These are phyloP conservation scores for Rousettus madagascariensis DNA, from an alignment of 2,797 vertebrate species.

Conservation along the genomic window DNA sequence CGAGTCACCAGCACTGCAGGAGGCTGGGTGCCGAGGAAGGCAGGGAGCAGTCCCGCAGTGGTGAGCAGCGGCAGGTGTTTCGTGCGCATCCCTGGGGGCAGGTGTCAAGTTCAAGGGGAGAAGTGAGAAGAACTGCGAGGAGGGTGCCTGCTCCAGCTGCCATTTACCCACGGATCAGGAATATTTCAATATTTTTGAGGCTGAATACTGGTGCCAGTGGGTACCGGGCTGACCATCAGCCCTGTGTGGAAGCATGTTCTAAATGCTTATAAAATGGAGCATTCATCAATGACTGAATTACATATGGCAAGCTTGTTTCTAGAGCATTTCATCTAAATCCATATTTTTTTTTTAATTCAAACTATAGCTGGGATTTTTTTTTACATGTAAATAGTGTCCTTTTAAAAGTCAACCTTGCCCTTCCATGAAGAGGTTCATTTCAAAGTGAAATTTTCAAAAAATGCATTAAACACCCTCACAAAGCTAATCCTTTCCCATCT, in stretches of 20 bases:
- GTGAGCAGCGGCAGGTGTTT: background rate
- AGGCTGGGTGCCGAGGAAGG: background rate
- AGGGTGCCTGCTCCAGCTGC: background rate
- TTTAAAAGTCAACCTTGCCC: constrained; percentile 36
- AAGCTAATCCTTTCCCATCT: constrained; percentile 50
- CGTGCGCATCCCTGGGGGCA: background rate
- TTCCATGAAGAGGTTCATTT: constrained; percentile 59
- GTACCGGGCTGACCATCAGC: background rate
- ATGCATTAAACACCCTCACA: background rate
- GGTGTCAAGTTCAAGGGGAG: background rate
- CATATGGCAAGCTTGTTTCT: background rate
- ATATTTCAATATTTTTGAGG: background rate
- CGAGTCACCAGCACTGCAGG: background rate
- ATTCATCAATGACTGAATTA: background rate
- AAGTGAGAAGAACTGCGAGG: too few species aligned
- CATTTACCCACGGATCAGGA: background rate
- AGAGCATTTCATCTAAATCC: constrained; percentile 37
- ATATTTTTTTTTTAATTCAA: background rate
- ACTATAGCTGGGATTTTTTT: background rate
- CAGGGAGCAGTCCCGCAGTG: background rate
- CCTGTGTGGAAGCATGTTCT: background rate
- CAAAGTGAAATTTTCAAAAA: constrained; percentile 47
- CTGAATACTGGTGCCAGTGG: too few species aligned
- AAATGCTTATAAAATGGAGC: background rate
- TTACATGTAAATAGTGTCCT: background rate